These are phyloP conservation scores for Girardia tigrina DNA, from an alignment of 2,888 invertebrate genomes.

Conservation along the genomic window DNA sequence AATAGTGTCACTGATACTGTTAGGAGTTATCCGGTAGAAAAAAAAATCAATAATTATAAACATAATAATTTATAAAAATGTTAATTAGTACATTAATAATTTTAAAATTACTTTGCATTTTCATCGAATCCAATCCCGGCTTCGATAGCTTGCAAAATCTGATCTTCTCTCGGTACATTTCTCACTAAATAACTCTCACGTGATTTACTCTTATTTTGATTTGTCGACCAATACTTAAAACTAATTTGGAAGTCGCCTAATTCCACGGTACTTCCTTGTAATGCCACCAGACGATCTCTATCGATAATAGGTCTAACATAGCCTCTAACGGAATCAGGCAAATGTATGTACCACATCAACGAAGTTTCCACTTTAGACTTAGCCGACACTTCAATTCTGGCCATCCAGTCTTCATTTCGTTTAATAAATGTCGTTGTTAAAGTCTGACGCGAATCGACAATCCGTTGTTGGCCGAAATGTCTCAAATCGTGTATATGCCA, in stretches of 20 bases:
- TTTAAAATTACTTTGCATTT: neutral
- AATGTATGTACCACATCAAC: neutral
- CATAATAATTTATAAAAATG: too few relatives aligned
- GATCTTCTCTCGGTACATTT: slow-evolving; percentile 43
- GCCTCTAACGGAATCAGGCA: neutral
- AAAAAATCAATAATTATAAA: too few relatives aligned
- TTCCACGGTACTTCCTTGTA: slow-evolving; percentile 64
- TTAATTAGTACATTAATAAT: too few relatives aligned
- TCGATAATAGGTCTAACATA: slow-evolving; percentile 5
- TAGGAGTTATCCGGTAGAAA: too few relatives aligned
- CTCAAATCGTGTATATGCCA: slow-evolving; percentile 86
- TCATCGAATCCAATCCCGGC: slow-evolving; percentile 38
- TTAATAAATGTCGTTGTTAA: slow-evolving; percentile 77
- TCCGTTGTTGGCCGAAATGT: slow-evolving; percentile 75
- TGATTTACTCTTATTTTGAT: slow-evolving; percentile 33
- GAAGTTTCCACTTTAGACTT: slow-evolving; percentile 35
- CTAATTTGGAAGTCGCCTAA: slow-evolving; percentile 64
- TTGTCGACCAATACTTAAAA: slow-evolving; percentile 46
- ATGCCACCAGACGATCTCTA: slow-evolving; percentile 42
- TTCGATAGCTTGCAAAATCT: slow-evolving; percentile 43
- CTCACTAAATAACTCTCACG: slow-evolving; percentile 16
- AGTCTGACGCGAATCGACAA: slow-evolving; percentile 64
- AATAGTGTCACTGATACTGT: too few relatives aligned
- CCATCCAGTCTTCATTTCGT: slow-evolving; percentile 83
- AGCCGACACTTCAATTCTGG: slow-evolving; percentile 60